Conservation (phyloP, 2,113 vertebrate species). For the Nestor notabilis region DNA sequence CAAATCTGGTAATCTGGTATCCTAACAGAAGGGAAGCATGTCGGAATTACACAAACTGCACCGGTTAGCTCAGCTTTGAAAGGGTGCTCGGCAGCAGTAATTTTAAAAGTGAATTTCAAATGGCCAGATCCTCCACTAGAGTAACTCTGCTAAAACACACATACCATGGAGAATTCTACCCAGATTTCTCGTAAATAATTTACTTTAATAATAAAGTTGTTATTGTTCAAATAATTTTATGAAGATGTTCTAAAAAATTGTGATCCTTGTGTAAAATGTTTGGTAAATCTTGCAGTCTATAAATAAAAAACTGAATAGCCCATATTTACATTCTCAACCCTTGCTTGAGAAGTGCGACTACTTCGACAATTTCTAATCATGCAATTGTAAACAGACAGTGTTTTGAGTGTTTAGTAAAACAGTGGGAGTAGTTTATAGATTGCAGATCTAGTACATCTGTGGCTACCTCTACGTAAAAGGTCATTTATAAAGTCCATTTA, state of each 20-base stretch:
- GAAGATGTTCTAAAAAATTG: background rate
- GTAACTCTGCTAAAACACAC: background rate
- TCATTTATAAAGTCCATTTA: constrained; percentile 7
- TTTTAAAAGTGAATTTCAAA: background rate
- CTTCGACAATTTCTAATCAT: background rate
- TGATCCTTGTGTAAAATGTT: background rate
- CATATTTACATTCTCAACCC: background rate
- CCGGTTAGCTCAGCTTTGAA: background rate
- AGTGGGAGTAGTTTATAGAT: background rate
- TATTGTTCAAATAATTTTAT: background rate
- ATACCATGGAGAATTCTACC: background rate
- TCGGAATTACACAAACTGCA: background rate
- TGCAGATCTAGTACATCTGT: background rate
- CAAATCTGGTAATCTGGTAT: background rate
- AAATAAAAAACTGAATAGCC: background rate
- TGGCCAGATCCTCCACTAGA: background rate
- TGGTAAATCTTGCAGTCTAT: background rate
- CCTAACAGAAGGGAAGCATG: background rate
- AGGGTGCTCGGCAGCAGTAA: background rate
- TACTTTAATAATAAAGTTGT: background rate
- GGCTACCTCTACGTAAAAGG: background rate
- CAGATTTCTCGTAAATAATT: background rate
- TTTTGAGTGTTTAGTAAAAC: background rate
- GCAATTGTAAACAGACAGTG: background rate
- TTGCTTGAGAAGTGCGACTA: background rate